Base-by-base conservation (phyloP, 2,888 invertebrate species). In the Rhagonycha fulva region DNA sequence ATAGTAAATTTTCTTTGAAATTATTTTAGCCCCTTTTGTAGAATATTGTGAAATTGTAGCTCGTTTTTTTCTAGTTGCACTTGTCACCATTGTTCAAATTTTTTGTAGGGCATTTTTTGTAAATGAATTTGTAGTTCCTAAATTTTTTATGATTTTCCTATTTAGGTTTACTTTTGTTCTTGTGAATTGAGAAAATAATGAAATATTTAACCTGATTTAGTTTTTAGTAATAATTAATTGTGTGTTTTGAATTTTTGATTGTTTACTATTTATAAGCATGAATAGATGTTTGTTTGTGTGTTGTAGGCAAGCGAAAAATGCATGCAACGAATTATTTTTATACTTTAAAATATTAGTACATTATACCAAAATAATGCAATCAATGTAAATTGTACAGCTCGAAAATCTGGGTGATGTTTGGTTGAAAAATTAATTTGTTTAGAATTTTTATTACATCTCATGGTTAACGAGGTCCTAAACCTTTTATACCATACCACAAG, bases 181-280 rank as follows among this genome's bases (percentile, higher is more conserved):
- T 47, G 47, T 47, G 47, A 47, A 47, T 2, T 47, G n/a, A 4
- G 47, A 47, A 47, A 47, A n/a, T 47, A n/a, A 47, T 47, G 62
- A 70, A 70, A 70, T 70, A 70, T 62, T 70, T 61, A 62, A 62
- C 69, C 69, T 60, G 60, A 69, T 69, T 60, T 69, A 60, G 23
- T 47, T 68, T 68, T 68, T 68, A 68, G 9, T 68, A 68, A 47
- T 47, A 47, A n/a, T 47, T n/a, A 47, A n/a, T 47, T 47, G 47
- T 47, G 47, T 4, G 47, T 47, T 7, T 47, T 47, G 47, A 47
- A 47, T 47, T 47, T 47, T n/a, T 47, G 47, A 47, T 47, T 47
- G 47, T 47, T 47, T 47, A 47, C n/a, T 47, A 47, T 47, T 47
- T 47, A 47, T 47, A 47, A 47, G 47, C 47, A 47, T 47, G 47